phyloP scores from a whole-genome alignment of 2,797 vertebrate genomes.

The Typhlichthys subterraneus region DNA sequence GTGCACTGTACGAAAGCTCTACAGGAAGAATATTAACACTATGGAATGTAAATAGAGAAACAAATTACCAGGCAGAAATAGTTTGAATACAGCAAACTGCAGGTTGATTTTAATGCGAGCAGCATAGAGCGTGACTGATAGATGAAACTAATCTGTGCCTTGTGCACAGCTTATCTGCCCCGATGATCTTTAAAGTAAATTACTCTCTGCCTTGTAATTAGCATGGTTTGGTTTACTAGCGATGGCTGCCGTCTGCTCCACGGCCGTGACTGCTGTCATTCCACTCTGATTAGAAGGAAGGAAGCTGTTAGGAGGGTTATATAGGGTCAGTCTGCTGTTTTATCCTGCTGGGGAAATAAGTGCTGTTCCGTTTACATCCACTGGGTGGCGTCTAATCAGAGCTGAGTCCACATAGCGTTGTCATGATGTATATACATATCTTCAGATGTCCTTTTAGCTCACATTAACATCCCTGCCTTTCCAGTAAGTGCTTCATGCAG shows the following conservation, averaged over 20 bases:
- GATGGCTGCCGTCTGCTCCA: constrained; percentile 16
- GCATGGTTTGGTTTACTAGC: constrained; percentile 25
- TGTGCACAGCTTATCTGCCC: constrained; percentile 20
- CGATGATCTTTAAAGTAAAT: constrained; percentile 16
- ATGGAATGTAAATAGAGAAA: constrained; percentile 1
- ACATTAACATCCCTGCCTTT: neutral
- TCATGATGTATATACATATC: too few species aligned
- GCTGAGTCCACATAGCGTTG: too few species aligned
- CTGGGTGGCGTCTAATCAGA: too few species aligned
- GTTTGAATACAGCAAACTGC: constrained; percentile 6
- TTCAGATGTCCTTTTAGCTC: neutral
- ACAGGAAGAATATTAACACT: neutral
- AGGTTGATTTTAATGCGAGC: constrained; percentile 22
- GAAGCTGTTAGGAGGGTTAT: constrained; percentile 6
- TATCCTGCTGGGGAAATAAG: neutral
- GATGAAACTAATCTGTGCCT: constrained; percentile 13
- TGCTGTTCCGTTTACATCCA: neutral
- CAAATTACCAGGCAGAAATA: too few species aligned
- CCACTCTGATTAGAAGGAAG: constrained; percentile 14
- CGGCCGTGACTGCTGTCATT: constrained; percentile 33
- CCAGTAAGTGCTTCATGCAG: neutral
- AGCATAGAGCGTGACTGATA: constrained; percentile 13
- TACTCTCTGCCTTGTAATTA: constrained; percentile 35
- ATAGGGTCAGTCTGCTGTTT: neutral
- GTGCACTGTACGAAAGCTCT: neutral